phyloP scores from a whole-genome alignment of 2,888 invertebrate species.

The Myopa tessellatipennis region DNA sequence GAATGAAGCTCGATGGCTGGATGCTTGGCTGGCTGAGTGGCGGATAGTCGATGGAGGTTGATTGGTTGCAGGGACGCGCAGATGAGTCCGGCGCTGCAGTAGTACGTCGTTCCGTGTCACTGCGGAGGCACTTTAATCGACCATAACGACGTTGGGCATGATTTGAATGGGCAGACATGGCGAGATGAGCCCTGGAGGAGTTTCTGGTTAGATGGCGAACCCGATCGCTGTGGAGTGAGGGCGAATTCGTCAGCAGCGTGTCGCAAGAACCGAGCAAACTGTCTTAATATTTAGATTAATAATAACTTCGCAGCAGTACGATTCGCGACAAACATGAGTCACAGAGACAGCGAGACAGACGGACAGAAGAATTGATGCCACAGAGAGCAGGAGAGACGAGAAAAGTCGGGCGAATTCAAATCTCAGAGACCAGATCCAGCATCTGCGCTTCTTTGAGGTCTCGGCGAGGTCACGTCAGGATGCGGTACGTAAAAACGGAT shows the following conservation, averaged over 20 bases:
- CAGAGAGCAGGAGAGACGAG: not conserved
- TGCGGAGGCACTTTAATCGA: slow-evolving; percentile 33
- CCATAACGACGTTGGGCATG: slow-evolving; percentile 32
- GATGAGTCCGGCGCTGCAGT: slow-evolving; percentile 3
- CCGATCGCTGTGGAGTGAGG: not conserved
- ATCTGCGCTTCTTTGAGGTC: not conserved
- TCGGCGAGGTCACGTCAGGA: too few species aligned
- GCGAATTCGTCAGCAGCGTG: too few species aligned
- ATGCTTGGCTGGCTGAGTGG: not conserved
- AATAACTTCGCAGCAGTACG: not conserved
- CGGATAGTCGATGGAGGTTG: not conserved
- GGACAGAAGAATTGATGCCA: not conserved
- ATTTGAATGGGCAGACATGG: slow-evolving; percentile 28
- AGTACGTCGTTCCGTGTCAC: slow-evolving; percentile 1
- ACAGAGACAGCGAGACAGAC: not conserved
- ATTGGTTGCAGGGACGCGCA: not conserved
- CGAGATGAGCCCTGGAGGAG: slow-evolving; percentile 10
- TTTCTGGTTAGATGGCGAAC: not conserved
- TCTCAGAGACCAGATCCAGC: not conserved
- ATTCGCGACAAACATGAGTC: not conserved
- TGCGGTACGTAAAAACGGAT: too few species aligned
- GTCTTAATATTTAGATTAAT: slow-evolving; percentile 25
- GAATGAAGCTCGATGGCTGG: not conserved
- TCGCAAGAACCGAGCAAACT: not conserved
- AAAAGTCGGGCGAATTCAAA: not conserved